These are phyloP conservation scores for Acanthisitta chloris DNA, from an alignment of 2,113 vertebrate species.

Conservation along the genomic window DNA sequence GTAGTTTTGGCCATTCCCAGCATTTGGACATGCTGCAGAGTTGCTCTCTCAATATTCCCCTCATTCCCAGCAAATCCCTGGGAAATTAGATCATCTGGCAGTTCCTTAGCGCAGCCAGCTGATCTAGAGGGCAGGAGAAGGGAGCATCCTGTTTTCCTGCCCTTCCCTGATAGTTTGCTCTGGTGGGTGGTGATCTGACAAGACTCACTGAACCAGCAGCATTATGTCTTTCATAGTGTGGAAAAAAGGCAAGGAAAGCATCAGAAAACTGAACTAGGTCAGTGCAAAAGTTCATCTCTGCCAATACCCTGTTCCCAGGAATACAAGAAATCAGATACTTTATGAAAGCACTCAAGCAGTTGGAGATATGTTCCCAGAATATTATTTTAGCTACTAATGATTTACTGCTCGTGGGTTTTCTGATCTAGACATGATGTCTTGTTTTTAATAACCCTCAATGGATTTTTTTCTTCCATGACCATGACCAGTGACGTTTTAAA, in stretches of 20 bases:
- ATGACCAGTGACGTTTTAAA: not conserved
- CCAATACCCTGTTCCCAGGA: not conserved
- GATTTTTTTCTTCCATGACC: not conserved
- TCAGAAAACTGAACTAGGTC: not conserved
- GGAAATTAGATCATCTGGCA: not conserved
- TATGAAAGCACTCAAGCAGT: not conserved
- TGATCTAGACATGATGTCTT: not conserved
- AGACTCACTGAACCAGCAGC: not conserved
- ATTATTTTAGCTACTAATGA: not conserved
- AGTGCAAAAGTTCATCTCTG: not conserved
- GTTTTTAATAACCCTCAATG: not conserved
- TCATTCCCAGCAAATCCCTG: not conserved
- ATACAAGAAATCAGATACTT: not conserved
- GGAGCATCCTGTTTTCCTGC: not conserved
- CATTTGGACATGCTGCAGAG: too few species aligned
- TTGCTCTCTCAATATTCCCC: not conserved
- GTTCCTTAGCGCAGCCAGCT: not conserved
- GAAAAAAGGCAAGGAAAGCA: not conserved
- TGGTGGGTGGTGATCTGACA: not conserved
- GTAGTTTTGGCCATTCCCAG: accelerated
- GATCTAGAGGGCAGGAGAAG: not conserved
- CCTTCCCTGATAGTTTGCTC: not conserved
- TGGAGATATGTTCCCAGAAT: not conserved
- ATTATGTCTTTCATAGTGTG: accelerated
- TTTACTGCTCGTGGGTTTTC: not conserved